Evolutionary conservation across 2,888 invertebrate species (phyloP).

Genomic region (Heliconius sara): DNA sequence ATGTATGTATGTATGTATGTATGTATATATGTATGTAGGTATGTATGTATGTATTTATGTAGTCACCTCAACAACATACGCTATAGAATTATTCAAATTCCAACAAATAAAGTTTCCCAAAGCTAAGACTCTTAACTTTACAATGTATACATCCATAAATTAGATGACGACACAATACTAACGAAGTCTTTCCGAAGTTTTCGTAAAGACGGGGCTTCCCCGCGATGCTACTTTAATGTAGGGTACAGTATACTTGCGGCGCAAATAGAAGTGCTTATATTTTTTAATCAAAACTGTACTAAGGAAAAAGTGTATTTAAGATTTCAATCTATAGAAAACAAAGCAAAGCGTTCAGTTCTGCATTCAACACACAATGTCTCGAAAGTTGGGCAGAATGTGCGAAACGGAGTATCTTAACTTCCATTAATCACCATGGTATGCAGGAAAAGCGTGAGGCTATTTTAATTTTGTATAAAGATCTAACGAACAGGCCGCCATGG

Average conservation of each 20-base stretch:
- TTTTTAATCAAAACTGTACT: neutral
- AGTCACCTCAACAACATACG: slow-evolving; percentile 30
- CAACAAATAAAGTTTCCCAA: slow-evolving; percentile 49
- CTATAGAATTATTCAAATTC: slow-evolving; percentile 43
- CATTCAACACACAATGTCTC: too few species aligned
- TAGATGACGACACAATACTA: slow-evolving; percentile 59
- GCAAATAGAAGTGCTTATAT: neutral
- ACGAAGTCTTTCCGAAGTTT: slow-evolving; percentile 54
- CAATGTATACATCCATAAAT: slow-evolving; percentile 57
- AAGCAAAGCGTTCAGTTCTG: too few species aligned
- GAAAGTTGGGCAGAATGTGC: too few species aligned
- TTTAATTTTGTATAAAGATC: too few species aligned
- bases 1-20: too few species aligned
- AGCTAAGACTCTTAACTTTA: slow-evolving; percentile 54
- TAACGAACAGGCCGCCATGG: too few species aligned
- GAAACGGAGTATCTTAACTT: too few species aligned
- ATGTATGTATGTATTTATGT: neutral
- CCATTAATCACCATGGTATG: too few species aligned
- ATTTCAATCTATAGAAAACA: too few species aligned
- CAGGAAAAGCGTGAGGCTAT: too few species aligned
- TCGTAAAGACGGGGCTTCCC: slow-evolving; percentile 30
- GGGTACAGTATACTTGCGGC: slow-evolving; percentile 20
- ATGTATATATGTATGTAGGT: too few species aligned
- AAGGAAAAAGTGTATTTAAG: too few species aligned
- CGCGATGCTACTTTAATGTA: slow-evolving; percentile 14